Percentiles rank a stretch among this genome's conserved stretches.
Evolutionary conservation across 1,140 invertebrate species (phyloP).

Genomic region (Trichonephila clavipes): DNA sequence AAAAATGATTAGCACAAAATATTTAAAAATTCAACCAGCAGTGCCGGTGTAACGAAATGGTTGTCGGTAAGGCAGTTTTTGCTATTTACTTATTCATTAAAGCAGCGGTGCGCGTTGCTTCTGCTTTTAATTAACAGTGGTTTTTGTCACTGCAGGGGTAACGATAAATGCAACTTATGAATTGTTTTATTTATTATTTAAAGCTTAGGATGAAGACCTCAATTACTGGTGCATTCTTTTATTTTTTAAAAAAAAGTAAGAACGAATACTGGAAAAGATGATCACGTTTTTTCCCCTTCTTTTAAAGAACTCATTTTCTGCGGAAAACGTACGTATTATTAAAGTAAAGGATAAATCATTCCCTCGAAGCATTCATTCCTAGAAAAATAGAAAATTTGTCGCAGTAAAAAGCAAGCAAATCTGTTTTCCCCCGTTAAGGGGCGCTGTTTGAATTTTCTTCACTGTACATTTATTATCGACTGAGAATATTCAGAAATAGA

Average conservation of each 20-base stretch:
- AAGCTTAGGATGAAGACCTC: constrained; percentile 57
- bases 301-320: constrained; percentile 6
- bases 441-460: not conserved
- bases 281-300: not conserved
- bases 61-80: constrained; percentile 21
- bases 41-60: not conserved
- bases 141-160: constrained; percentile 45
- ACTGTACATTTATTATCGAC: not conserved
- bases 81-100: constrained; percentile 57
- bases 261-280: not conserved
- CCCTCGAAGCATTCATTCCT: not conserved
- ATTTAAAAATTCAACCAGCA: constrained; percentile 65
- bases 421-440: not conserved
- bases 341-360: not conserved
- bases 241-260: not conserved
- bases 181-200: constrained; percentile 68
- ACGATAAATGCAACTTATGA: constrained; percentile 65
- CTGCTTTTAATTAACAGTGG: constrained; percentile 56
- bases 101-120: constrained; percentile 6
- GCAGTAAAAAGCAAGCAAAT: not conserved
- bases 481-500: not conserved
- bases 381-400: not conserved
- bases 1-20: constrained; percentile 67
- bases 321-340: not conserved
- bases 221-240: constrained; percentile 48